Base-by-base conservation (phyloP, 2,113 vertebrate genomes). In the Ondatra zibethicus region DNA sequence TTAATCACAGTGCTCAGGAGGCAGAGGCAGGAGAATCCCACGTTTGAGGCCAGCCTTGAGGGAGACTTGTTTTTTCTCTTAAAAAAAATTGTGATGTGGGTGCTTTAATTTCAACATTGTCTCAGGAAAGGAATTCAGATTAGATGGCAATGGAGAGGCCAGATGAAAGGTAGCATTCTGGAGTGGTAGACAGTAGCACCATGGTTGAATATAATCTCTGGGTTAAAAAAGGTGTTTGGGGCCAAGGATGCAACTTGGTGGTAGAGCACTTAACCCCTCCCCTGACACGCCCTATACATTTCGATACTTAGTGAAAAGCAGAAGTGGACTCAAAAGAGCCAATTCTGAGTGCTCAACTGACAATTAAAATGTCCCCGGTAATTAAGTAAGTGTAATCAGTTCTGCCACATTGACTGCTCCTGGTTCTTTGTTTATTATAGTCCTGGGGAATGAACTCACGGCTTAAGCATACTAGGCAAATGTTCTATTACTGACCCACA, bases 61-160 rank as follows among this genome's bases (percentile, higher is more conserved):
- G 31, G 36, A 82, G 55, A 82, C 21, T 21, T 39, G 17, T 33
- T 36, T 52, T 31, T 31, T 5, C 27, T 58, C 55, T 58, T 58
- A 11, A 55, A 55, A 55, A 7, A 61, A 39, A 12, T 63, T 52
- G 65, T 81, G 58, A 87, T 72, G 27, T 50, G 72, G 39, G 17
- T 92, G 8, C 29, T 94, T 87, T 92, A 31, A 92, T 50, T 80
- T 76, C 70, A 89, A 45, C 17, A 82, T 87, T 78, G 65, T 97
- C 70, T 88, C 86, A 29, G 58, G 55, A 86, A 89, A 55, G 73
- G 39, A 89, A 87, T 90, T 96, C 72, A 73, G 93, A 61, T 88
- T 89, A 89, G 39, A 89, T 89, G 42, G 86, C 63, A 94, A 96
- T 81, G 77, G 33, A 95, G 58, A 42, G 80, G 16, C 52, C 63